These are phyloP conservation scores for Sylvia borin DNA, from an alignment of 2,797 vertebrate species.

Conservation along the genomic window DNA sequence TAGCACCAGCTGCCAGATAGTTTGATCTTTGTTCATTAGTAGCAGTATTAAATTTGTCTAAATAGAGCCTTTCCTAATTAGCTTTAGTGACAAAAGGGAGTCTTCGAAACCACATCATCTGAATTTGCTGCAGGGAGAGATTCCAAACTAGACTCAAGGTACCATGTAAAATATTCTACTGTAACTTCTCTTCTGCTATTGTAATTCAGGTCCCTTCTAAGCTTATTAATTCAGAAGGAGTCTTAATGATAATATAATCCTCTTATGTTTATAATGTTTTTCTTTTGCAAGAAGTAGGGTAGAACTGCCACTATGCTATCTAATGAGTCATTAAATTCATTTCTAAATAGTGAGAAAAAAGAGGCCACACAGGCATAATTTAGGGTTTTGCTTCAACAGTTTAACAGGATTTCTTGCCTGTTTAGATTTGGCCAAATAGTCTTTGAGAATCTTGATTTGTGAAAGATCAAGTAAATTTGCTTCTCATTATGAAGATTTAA, in stretches of 20 bases:
- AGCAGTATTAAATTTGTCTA: conserved; percentile 3
- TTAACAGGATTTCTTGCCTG: conserved; percentile 5
- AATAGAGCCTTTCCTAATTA: background rate
- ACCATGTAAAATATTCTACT: background rate
- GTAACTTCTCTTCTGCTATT: background rate
- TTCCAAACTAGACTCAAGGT: background rate
- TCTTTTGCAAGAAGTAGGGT: background rate
- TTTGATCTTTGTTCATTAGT: background rate
- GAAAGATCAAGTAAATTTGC: background rate
- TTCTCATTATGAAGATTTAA: background rate
- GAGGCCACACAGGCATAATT: background rate
- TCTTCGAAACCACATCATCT: background rate
- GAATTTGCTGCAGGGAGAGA: background rate
- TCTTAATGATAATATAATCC: conserved; percentile 22
- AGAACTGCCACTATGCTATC: background rate
- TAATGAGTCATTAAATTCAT: background rate
- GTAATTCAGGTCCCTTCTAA: conserved; percentile 7
- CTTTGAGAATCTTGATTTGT: background rate
- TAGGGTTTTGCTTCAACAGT: background rate
- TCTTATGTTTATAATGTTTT: background rate
- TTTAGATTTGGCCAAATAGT: background rate
- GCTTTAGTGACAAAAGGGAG: background rate
- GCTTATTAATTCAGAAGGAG: conserved; percentile 1
- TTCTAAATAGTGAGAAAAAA: background rate
- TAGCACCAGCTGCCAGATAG: background rate